Conservation (phyloP, 2,113 vertebrate species). For the Chaetorhynchus papuensis region DNA sequence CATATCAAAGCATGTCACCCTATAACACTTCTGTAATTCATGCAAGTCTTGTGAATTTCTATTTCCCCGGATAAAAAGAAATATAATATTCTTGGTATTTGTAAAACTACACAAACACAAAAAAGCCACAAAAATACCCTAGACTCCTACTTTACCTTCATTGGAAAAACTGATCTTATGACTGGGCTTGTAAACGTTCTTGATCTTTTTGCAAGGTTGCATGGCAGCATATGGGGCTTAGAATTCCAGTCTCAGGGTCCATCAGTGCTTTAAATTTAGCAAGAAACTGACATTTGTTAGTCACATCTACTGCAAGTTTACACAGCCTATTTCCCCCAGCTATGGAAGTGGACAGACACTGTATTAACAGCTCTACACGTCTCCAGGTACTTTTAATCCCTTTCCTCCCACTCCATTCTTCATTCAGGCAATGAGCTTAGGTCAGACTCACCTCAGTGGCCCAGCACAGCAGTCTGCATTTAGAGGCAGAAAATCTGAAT, state of each 20-base stretch:
- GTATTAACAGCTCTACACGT: neutral
- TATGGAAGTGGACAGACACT: neutral
- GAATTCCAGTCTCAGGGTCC: neutral
- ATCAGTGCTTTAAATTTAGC: neutral
- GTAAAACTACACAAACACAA: neutral
- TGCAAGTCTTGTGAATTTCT: neutral
- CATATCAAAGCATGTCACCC: neutral
- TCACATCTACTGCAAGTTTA: neutral
- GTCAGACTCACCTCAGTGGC: slow-evolving; percentile 61
- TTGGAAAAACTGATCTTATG: neutral
- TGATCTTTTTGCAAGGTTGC: neutral
- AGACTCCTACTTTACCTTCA: neutral
- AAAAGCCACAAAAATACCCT: neutral
- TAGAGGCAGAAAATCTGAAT: slow-evolving; percentile 61
- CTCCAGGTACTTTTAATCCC: neutral
- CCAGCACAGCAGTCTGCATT: slow-evolving; percentile 6
- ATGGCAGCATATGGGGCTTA: neutral
- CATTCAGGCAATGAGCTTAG: slow-evolving; percentile 29
- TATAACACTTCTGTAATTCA: neutral
- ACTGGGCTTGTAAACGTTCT: neutral
- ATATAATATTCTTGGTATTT: neutral
- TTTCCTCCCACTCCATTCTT: neutral
- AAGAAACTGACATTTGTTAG: neutral
- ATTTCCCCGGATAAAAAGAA: neutral
- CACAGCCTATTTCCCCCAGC: neutral